These are phyloP conservation scores for Callipepla squamata DNA, from an alignment of 2,113 vertebrate genomes.

Conservation along the genomic window DNA sequence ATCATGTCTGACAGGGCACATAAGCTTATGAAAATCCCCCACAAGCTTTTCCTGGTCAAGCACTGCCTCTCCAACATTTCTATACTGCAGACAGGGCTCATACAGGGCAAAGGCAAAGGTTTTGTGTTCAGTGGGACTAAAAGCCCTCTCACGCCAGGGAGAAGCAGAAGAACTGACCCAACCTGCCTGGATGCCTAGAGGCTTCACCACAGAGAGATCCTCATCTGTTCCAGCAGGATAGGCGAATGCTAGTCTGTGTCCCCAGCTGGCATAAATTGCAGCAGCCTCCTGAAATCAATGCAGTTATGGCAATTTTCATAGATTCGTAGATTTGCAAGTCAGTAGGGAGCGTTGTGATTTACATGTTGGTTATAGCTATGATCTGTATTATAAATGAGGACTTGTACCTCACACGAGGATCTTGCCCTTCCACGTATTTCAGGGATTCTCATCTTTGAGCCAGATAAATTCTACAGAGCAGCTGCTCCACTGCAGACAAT, in stretches of 20 bases:
- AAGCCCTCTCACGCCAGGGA: neutral
- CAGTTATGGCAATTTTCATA: constrained; percentile 65
- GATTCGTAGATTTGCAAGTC: constrained; percentile 59
- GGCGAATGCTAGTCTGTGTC: neutral
- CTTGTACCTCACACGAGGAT: constrained; percentile 27
- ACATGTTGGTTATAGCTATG: constrained; percentile 49
- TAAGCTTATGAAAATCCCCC: neutral
- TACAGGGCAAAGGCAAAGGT: neutral
- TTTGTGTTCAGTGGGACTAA: neutral
- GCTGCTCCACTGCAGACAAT: constrained; percentile 8
- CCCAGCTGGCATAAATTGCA: constrained; percentile 13
- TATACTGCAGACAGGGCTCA: neutral
- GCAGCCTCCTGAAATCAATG: constrained; percentile 58
- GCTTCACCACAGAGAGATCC: neutral
- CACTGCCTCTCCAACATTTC: neutral
- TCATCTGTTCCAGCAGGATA: constrained; percentile 61
- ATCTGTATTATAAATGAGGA: constrained; percentile 55
- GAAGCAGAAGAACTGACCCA: neutral
- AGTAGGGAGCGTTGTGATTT: constrained; percentile 61
- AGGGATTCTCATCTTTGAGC: constrained; percentile 13
- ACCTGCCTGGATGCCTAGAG: neutral
- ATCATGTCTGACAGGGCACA: neutral
- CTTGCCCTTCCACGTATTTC: neutral
- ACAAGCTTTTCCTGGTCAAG: neutral
- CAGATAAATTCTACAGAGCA: constrained; percentile 11